Percentiles rank a stretch among this genome's conserved stretches.
Evolutionary conservation across 1,140 invertebrate species (phyloP).

Genomic region (Eriosoma lanigerum): DNA sequence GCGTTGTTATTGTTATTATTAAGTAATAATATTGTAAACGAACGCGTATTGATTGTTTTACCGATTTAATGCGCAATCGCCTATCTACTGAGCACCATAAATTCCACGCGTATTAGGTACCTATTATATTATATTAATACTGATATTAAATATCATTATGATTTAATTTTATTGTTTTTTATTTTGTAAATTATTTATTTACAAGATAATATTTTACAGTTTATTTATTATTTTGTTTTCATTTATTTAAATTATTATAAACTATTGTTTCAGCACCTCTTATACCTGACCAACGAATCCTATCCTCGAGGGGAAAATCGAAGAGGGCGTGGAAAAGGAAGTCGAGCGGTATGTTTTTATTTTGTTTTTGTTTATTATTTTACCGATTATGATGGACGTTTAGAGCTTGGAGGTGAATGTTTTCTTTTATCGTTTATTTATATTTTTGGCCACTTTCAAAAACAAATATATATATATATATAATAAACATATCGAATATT

Average conservation of each 20-base stretch:
- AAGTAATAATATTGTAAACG: too few relatives aligned
- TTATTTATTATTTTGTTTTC: constrained; percentile 34
- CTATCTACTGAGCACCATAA: too few relatives aligned
- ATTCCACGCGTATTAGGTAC: background rate
- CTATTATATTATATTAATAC: background rate
- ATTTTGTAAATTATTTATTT: too few relatives aligned
- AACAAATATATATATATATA: background rate
- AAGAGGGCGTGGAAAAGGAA: constrained; percentile 56
- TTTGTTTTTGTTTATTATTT: constrained; percentile 33
- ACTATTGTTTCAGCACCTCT: constrained; percentile 56
- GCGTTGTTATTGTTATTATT: background rate
- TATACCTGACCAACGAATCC: constrained; percentile 56
- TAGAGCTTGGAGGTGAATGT: too few relatives aligned
- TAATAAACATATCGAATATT: background rate
- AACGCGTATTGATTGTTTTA: background rate
- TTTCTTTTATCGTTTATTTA: too few relatives aligned
- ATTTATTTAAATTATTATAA: background rate
- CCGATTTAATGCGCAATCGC: background rate
- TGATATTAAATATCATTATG: too few relatives aligned
- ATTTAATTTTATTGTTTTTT: too few relatives aligned
- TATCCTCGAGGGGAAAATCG: constrained; percentile 55
- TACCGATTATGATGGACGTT: constrained; percentile 9
- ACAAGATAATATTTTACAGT: background rate
- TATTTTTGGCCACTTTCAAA: too few relatives aligned
- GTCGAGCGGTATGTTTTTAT: constrained; percentile 55